Evolutionary conservation across 2,113 vertebrate genomes (phyloP).

Genomic region (Ellobius talpinus): DNA sequence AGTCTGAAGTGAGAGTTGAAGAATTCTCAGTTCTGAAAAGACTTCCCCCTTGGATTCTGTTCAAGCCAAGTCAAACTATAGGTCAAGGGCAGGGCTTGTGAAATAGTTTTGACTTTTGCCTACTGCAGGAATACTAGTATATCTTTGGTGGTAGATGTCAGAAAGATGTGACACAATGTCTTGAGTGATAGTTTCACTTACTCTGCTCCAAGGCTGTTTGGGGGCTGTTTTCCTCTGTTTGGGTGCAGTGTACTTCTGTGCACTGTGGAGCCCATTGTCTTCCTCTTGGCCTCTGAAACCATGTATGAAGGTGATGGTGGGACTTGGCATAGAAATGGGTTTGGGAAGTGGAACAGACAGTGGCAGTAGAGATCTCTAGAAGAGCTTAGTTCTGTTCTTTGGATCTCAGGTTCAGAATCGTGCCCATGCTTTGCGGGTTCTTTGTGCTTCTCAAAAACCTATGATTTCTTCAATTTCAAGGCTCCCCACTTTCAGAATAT

Average conservation of each 20-base stretch:
- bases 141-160: neutral
- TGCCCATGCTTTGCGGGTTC: neutral
- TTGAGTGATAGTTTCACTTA: neutral
- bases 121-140: neutral
- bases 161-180: neutral
- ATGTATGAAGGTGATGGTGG: neutral
- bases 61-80: neutral
- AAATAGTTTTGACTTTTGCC: neutral
- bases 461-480: neutral
- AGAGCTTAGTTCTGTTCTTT: too few species aligned
- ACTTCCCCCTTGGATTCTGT: neutral
- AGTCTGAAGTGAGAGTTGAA: neutral
- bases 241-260: neutral
- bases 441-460: neutral
- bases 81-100: neutral
- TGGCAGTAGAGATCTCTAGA: neutral
- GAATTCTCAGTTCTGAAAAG: neutral
- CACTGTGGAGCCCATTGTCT: neutral
- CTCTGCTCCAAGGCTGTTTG: rapidly evolving
- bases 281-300: too few species aligned
- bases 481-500: neutral
- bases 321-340: neutral
- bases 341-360: neutral
- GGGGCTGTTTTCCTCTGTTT: neutral
- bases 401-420: neutral